phyloP scores from a whole-genome alignment of 2,888 invertebrate genomes.

The Mythimna pallens region DNA sequence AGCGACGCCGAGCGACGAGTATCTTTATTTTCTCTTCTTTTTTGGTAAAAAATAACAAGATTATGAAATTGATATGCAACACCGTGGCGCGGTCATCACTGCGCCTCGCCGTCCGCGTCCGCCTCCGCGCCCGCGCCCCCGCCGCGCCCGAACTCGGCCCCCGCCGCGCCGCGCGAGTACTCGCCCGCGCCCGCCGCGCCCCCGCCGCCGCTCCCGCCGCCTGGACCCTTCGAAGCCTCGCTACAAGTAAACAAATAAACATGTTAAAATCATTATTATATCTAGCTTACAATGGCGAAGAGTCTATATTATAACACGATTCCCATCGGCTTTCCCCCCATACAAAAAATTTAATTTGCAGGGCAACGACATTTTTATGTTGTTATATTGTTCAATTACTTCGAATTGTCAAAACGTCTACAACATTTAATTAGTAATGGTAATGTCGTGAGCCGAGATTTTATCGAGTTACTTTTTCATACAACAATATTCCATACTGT shows the following conservation, averaged over 20 bases:
- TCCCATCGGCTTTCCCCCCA: too few relatives aligned
- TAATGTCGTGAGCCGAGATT: too few relatives aligned
- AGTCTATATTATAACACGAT: too few relatives aligned
- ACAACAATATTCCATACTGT: too few relatives aligned
- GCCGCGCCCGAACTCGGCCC: constrained; percentile 65
- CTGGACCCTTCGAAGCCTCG: constrained; percentile 76
- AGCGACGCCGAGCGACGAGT: constrained; percentile 64
- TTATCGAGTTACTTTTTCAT: too few relatives aligned
- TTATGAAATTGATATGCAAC: constrained; percentile 85
- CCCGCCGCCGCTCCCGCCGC: constrained; percentile 63
- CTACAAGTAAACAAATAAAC: constrained; percentile 64
- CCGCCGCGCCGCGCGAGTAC: constrained; percentile 46
- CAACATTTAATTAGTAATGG: too few relatives aligned
- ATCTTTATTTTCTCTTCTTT: constrained; percentile 78
- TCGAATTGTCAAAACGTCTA: too few relatives aligned
- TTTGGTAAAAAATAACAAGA: constrained; percentile 88
- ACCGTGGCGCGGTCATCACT: constrained; percentile 74
- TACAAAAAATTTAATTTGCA: too few relatives aligned
- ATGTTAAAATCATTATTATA: constrained; percentile 6
- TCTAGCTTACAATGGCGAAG: neutral
- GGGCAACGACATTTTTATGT: too few relatives aligned
- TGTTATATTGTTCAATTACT: too few relatives aligned
- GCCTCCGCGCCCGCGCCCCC: constrained; percentile 61
- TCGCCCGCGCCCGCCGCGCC: constrained; percentile 61
- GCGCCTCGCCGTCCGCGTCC: constrained; percentile 75